A percentile compares a stretch with the other conserved stretches of the same genome.
Conservation (phyloP, 2,888 invertebrate genomes). For the Drosophila eohydei region DNA sequence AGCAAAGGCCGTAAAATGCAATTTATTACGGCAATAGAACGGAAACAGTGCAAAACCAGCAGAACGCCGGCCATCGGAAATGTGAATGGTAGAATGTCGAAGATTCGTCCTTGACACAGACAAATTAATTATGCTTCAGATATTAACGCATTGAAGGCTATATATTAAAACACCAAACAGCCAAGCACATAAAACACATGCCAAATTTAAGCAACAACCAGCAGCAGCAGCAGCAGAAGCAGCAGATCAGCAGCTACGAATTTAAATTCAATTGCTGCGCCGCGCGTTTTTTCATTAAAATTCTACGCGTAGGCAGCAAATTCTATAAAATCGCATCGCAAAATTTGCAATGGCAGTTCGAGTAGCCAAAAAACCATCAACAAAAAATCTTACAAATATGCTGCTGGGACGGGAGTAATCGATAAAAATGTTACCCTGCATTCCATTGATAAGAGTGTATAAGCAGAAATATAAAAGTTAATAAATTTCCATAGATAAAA, state of each 20-base stretch:
- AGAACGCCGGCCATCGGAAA: constrained; percentile 16
- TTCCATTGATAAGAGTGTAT: neutral
- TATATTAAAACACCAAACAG: constrained; percentile 29
- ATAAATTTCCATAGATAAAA: constrained; percentile 13
- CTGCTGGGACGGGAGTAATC: neutral
- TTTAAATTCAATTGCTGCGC: constrained; percentile 38
- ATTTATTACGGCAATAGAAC: constrained; percentile 68
- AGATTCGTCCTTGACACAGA: constrained; percentile 13
- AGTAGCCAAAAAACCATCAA: neutral
- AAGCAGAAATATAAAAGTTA: neutral
- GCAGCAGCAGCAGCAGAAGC: neutral
- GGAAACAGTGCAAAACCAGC: constrained; percentile 24
- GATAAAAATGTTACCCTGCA: constrained; percentile 18
- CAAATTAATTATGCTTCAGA: constrained; percentile 49
- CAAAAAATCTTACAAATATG: constrained; percentile 1
- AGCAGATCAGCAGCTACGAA: constrained; percentile 4
- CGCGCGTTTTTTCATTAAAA: constrained; percentile 50
- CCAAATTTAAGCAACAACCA: constrained; percentile 18
- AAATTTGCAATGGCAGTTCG: constrained; percentile 13
- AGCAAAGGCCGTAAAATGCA: constrained; percentile 65
- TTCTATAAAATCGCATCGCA: constrained; percentile 52
- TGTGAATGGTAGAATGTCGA: constrained; percentile 17
- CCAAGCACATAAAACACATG: constrained; percentile 34
- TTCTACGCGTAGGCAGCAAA: constrained; percentile 43
- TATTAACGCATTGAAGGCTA: constrained; percentile 29